Evolutionary conservation across 1,140 invertebrate genomes (phyloP).

Genomic region (Plectus sambesii): DNA sequence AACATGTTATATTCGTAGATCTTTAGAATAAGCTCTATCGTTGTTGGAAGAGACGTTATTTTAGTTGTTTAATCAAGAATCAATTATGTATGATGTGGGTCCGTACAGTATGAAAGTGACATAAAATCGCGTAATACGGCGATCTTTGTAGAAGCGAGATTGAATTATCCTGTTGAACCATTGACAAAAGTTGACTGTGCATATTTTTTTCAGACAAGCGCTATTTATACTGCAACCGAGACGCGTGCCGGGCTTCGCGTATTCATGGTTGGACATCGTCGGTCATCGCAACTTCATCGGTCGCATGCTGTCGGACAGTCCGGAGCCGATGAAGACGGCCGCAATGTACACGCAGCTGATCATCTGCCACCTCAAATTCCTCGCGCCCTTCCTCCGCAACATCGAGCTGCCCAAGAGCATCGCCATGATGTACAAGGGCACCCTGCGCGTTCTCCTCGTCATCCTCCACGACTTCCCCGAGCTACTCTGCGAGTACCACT

Average conservation of each 20-base stretch:
- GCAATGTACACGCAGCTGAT: slow-evolving; percentile 66
- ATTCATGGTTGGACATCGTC: slow-evolving; percentile 92
- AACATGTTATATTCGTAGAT: too few relatives aligned
- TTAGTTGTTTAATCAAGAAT: too few relatives aligned
- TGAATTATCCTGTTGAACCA: too few relatives aligned
- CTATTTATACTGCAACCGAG: slow-evolving; percentile 78
- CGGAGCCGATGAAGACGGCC: slow-evolving; percentile 47
- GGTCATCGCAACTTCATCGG: slow-evolving; percentile 88
- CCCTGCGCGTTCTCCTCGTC: slow-evolving; percentile 82
- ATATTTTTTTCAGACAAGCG: slow-evolving; percentile 61
- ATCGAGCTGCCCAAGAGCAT: slow-evolving; percentile 86
- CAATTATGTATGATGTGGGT: too few relatives aligned
- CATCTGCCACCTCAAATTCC: slow-evolving; percentile 87
- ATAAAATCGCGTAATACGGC: too few relatives aligned
- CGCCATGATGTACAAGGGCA: slow-evolving; percentile 85
- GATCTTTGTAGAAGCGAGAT: too few relatives aligned
- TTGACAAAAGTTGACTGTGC: too few relatives aligned
- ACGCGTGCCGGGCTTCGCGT: slow-evolving; percentile 91
- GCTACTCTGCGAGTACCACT: slow-evolving; percentile 96
- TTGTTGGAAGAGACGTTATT: too few relatives aligned
- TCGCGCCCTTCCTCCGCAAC: slow-evolving; percentile 89
- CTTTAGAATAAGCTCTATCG: too few relatives aligned
- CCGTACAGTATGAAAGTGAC: too few relatives aligned
- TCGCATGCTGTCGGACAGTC: slow-evolving; percentile 66
- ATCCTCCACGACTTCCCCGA: slow-evolving; percentile 97